Evolutionary conservation across 2,888 invertebrate genomes (phyloP), one percentile per base, ranked within the genome.

Genomic region (Autographa gamma): DNA sequence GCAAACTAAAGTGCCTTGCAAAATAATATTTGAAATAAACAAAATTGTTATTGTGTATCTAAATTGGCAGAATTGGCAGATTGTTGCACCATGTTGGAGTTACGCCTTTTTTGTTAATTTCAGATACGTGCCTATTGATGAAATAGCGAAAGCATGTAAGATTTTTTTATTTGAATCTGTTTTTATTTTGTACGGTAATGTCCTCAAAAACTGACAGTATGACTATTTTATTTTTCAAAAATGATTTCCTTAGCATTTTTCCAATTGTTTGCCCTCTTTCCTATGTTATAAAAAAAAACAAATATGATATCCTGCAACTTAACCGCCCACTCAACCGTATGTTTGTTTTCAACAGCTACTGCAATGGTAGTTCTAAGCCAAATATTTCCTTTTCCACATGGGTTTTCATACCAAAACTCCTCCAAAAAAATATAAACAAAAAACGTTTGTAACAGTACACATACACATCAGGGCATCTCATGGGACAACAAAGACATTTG

Each of bases 401-500:
- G n/a, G 19, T 18, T 54, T 52, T 11, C 31, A 43, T n/a, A n/a
- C n/a, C 7, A 0, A 13, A 32, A 31, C 32, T 54, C 59, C 60
- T 60, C 59, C 60, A 78, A 58, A 13, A n/a, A 43, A 60, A 43
- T 19, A 60, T 71, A 69, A 66, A 63, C 48, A 43, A 48, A 19
- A 69, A 32, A 19, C 43, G 16, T 59, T 59, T 59, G 68, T 64
- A 64, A 77, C 61, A 64, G 32, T 56, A 73, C 76, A 78, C 67
- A 66, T 56, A 73, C 76, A 78, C 67, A 66, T 76, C 69, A 71
- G 71, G 58, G 1, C 64, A 54, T 16, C 77, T 62, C 69, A 19
- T 32, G 82, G 72, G 80, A 73, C 48, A 58, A 62, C 43, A 62
- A 25, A 71, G 73, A 73, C 68, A 79, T 82, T 84, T 84, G 80